Conservation (phyloP, 2,888 invertebrate genomes). For the Tenthredo distinguenda region DNA sequence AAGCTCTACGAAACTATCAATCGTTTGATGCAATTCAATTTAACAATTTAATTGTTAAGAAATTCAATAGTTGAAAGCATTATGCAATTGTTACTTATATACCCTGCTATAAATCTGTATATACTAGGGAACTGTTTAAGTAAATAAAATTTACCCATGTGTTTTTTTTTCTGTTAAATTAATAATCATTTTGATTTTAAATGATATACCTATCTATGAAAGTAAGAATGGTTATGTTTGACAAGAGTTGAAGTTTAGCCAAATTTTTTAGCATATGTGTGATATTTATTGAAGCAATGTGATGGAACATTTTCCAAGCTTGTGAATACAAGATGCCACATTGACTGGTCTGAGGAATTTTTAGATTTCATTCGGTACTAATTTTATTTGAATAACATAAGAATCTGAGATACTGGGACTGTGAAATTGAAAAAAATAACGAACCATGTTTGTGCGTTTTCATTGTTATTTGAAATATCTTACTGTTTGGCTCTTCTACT, state of each 20-base stretch:
- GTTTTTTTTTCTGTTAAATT: background rate
- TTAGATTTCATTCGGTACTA: background rate
- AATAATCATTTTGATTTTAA: background rate
- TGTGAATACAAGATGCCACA: background rate
- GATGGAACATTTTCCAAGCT: background rate
- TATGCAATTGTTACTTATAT: slow-evolving; percentile 21
- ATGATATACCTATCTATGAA: background rate
- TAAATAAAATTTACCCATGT: slow-evolving; percentile 30
- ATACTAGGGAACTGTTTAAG: slow-evolving; percentile 21
- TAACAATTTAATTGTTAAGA: slow-evolving; percentile 26
- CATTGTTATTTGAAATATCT: background rate
- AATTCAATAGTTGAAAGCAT: slow-evolving; percentile 14
- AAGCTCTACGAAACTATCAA: slow-evolving; percentile 31
- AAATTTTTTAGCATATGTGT: background rate
- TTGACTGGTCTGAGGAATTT: background rate
- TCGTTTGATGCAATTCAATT: background rate
- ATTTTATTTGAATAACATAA: background rate
- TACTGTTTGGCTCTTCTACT: background rate
- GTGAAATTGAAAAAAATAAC: background rate
- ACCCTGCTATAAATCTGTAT: slow-evolving; percentile 25
- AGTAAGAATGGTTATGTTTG: background rate
- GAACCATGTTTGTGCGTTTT: background rate
- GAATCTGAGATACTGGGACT: background rate
- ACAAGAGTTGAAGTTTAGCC: background rate
- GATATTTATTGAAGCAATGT: slow-evolving; percentile 8